Percentiles rank a stretch among this genome's conserved stretches.
Evolutionary conservation across 37 sponge, comb jelly and placozoan genomes (phyloP).

Genomic region (Tethya wilhelma): DNA sequence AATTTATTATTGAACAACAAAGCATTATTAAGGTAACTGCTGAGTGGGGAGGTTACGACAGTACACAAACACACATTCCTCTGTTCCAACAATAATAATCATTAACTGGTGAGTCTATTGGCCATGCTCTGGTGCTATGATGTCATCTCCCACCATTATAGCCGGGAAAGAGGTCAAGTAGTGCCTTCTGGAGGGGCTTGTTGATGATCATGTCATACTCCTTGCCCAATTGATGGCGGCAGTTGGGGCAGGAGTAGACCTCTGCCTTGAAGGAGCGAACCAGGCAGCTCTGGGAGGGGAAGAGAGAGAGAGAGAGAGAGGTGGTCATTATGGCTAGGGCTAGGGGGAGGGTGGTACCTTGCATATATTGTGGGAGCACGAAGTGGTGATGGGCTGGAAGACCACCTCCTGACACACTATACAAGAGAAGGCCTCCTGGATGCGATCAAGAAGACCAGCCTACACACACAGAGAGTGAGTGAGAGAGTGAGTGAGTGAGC

Average conservation of each 20-base stretch:
- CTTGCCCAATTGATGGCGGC: slow-evolving; percentile 69
- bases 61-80: too few relatives aligned
- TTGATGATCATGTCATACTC: slow-evolving; percentile 57
- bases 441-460: slow-evolving; percentile 61
- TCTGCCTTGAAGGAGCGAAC: slow-evolving; percentile 78
- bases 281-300: slow-evolving; percentile 57
- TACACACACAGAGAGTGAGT: slow-evolving; percentile 10
- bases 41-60: too few relatives aligned
- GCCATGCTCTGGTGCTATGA: too few relatives aligned
- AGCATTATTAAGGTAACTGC: too few relatives aligned
- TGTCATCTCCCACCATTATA: slow-evolving; percentile 84
- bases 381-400: slow-evolving; percentile 80
- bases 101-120: too few relatives aligned
- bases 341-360: slow-evolving; percentile 33
- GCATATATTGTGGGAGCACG: slow-evolving; percentile 85
- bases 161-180: slow-evolving; percentile 81
- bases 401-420: slow-evolving; percentile 91
- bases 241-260: slow-evolving; percentile 81
- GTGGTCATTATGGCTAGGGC: not conserved
- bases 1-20: too few relatives aligned
- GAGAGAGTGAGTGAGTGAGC: not conserved
- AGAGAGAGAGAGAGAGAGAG: not conserved
- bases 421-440: slow-evolving; percentile 82
- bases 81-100: too few relatives aligned
- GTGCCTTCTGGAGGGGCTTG: slow-evolving; percentile 44